A percentile compares a stretch with the other conserved stretches of the same genome.
These are phyloP conservation scores for Nibea coibor DNA, from an alignment of 2,113 vertebrate species.

Conservation along the genomic window DNA sequence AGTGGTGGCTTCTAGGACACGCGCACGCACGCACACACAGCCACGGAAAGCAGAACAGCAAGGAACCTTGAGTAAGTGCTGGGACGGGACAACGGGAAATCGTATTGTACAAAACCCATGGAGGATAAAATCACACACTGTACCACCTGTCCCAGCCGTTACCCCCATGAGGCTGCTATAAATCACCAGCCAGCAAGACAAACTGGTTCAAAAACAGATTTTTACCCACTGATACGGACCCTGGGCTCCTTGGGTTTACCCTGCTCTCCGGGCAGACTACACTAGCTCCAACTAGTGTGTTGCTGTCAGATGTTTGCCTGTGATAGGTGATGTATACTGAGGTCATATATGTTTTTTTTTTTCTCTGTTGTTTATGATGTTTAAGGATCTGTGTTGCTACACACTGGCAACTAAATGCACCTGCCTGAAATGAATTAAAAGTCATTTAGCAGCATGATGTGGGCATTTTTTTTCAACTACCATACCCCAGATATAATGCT, in stretches of 20 bases:
- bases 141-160: slow-evolving; percentile 9
- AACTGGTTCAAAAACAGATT: neutral
- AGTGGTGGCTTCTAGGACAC: slow-evolving; percentile 39
- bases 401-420: neutral
- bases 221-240: no score
- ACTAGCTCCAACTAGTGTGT: neutral
- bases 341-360: neutral
- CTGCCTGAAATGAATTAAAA: neutral
- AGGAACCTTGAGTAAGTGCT: neutral
- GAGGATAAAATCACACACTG: slow-evolving; percentile 5
- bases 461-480: no score
- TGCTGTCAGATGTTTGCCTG: neutral
- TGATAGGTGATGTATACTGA: neutral
- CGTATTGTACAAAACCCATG: neutral
- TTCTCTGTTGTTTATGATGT: neutral
- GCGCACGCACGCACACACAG: neutral
- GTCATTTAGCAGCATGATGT: neutral
- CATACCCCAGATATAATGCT: neutral
- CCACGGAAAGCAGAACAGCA: neutral
- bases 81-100: neutral
- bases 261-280: neutral
- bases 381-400: neutral
- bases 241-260: neutral
- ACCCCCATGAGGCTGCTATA: neutral
- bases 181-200: slow-evolving; percentile 32